Evolutionary conservation across 1,140 invertebrate species (phyloP).

Genomic region (Archegozetes longisetosus): DNA sequence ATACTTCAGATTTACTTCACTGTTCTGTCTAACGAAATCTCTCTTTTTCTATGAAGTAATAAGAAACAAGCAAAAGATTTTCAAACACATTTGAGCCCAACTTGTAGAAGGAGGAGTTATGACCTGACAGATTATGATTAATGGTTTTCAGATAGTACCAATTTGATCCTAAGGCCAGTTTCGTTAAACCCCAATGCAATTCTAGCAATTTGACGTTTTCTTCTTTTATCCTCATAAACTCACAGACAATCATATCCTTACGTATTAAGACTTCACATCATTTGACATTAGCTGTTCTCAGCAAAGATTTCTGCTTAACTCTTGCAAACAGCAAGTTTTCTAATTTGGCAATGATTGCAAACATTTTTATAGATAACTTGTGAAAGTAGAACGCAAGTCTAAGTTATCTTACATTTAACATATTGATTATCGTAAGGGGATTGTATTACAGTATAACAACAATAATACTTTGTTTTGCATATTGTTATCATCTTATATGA

Average conservation of each 20-base stretch:
- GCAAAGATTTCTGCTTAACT: not conserved
- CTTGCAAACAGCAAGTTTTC: not conserved
- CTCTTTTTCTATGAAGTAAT: not conserved
- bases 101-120: not conserved
- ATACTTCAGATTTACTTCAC: not conserved
- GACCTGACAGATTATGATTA: not conserved
- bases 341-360: not conserved
- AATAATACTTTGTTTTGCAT: no score
- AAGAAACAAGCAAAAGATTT: not conserved
- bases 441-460: no score
- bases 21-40: not conserved
- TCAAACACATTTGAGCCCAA: not conserved
- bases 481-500: no score
- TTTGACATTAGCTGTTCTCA: not conserved
- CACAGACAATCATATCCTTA: not conserved
- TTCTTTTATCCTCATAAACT: not conserved
- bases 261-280: not conserved
- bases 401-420: no score
- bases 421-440: no score
- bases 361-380: no score
- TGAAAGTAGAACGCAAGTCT: no score
- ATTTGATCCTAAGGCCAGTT: not conserved
- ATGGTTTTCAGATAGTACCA: not conserved
- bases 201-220: not conserved
- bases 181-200: not conserved